phyloP scores from a whole-genome alignment of 2,113 vertebrate species.

The Rutilus rutilus region DNA sequence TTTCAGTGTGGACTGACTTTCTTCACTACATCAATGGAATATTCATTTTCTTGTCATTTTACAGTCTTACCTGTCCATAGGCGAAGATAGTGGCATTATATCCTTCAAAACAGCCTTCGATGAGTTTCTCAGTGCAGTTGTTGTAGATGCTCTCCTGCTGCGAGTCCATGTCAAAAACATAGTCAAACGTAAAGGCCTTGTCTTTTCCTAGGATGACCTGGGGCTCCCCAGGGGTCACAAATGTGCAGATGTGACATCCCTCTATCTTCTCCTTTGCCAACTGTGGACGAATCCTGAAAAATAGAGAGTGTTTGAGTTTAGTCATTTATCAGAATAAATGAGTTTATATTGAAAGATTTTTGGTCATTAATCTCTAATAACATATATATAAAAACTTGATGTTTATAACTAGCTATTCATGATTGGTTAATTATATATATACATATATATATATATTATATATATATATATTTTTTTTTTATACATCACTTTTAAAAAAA shows the following conservation, averaged over 20 bases:
- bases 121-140: slow-evolving; percentile 90
- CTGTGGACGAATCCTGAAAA: slow-evolving; percentile 90
- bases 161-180: slow-evolving; percentile 91
- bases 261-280: slow-evolving; percentile 96
- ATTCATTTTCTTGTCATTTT: not conserved
- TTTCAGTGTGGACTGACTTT: not conserved
- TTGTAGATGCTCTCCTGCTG: slow-evolving; percentile 89
- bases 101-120: slow-evolving; percentile 96
- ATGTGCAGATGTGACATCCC: slow-evolving; percentile 97
- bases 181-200: slow-evolving; percentile 97
- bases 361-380: too few species aligned
- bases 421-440: not conserved
- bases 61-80: slow-evolving; percentile 87
- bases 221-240: slow-evolving; percentile 91
- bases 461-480: not conserved
- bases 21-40: not conserved
- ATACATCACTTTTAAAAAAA: too few species aligned
- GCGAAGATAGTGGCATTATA: slow-evolving; percentile 98
- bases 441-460: too few species aligned
- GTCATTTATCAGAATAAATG: not conserved
- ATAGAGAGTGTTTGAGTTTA: not conserved
- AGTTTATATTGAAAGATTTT: not conserved
- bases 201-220: slow-evolving; percentile 97
- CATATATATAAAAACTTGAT: too few species aligned
- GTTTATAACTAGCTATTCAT: not conserved